phyloP scores from a whole-genome alignment of 2,113 vertebrate species.

The Dolichotis patagonum region DNA sequence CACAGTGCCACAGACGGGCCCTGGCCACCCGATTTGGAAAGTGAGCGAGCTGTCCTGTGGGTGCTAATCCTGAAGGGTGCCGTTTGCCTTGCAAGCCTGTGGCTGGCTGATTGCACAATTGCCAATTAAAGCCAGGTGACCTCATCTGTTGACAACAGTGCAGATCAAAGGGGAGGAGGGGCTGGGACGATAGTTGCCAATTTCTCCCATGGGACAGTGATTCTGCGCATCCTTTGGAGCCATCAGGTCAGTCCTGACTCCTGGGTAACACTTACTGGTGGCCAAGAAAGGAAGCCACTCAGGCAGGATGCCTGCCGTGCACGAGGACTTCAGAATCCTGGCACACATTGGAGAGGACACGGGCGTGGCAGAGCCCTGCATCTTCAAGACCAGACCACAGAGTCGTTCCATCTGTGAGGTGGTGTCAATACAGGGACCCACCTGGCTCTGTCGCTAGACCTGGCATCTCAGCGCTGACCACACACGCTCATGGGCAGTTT shows the following conservation, averaged over 20 bases:
- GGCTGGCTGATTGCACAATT: constrained; percentile 26
- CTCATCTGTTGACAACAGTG: constrained; percentile 61
- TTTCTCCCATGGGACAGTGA: background rate
- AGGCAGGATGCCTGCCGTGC: fast-evolving
- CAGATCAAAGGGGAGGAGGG: background rate
- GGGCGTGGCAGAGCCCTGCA: fast-evolving
- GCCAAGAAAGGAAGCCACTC: background rate
- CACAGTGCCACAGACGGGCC: background rate
- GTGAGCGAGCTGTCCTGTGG: background rate
- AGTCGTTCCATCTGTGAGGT: background rate
- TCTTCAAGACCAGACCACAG: background rate
- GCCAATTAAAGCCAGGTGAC: constrained; percentile 49
- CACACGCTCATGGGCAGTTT: background rate
- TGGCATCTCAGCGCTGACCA: background rate
- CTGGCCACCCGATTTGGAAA: background rate
- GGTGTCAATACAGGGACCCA: background rate
- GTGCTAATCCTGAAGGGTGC: background rate
- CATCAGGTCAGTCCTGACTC: background rate
- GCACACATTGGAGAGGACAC: background rate
- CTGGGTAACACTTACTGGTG: background rate
- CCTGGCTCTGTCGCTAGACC: background rate
- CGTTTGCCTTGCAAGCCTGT: background rate
- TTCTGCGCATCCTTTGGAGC: fast-evolving
- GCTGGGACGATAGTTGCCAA: background rate
- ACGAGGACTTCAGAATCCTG: background rate